Percentiles rank a stretch among this genome's conserved stretches.
Conservation (phyloP, 2,797 vertebrate genomes). For the Scolopax bukidnonensis region DNA sequence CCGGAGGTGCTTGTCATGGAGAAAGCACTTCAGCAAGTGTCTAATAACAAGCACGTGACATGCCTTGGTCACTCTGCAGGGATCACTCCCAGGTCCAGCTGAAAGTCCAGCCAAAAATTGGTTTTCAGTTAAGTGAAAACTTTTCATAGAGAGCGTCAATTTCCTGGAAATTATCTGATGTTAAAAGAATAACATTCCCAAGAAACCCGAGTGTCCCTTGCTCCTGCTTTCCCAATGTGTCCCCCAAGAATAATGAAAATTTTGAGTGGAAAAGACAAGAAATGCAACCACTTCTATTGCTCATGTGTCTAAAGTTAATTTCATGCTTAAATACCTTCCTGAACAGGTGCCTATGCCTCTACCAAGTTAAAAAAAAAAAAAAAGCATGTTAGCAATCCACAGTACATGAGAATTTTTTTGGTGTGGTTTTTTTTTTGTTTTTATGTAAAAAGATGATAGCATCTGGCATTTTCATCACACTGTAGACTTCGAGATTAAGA, state of each 20-base stretch:
- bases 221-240: background rate
- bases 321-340: slow-evolving; percentile 44
- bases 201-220: background rate
- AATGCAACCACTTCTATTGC: background rate
- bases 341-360: slow-evolving; percentile 17
- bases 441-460: slow-evolving; percentile 59
- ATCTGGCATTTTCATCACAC: slow-evolving; percentile 53
- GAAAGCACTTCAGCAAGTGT: slow-evolving; percentile 7
- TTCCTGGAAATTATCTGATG: background rate
- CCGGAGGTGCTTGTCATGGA: background rate
- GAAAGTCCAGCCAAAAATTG: background rate
- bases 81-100: background rate
- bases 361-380: background rate
- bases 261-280: background rate
- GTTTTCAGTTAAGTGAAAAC: background rate
- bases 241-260: background rate
- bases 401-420: slow-evolving; percentile 17
- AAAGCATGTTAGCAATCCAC: slow-evolving; percentile 51
- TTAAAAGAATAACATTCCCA: slow-evolving; percentile 18
- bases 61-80: background rate
- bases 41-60: background rate
- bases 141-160: background rate
- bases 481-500: slow-evolving; percentile 62
- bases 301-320: slow-evolving; percentile 8
- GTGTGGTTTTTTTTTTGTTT: background rate